A percentile compares a stretch with the other conserved stretches of the same genome.
phyloP scores from a whole-genome alignment of 1,140 invertebrate genomes.

The Macrosteles quadrilineatus region DNA sequence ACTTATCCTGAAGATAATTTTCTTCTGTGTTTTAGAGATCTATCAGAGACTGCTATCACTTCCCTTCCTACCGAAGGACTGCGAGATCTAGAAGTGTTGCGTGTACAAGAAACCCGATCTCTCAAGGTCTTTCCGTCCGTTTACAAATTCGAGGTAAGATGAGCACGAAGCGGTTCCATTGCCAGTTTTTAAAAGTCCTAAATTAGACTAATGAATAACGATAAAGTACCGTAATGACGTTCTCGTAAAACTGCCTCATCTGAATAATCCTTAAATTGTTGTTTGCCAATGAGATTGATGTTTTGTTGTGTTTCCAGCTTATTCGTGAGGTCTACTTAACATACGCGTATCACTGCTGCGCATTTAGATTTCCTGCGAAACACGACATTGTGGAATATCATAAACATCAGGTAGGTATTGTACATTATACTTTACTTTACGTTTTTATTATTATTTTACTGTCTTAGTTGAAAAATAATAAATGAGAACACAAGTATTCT shows the following conservation, averaged over 20 bases:
- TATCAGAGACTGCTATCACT: constrained; percentile 72
- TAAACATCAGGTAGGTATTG: constrained; percentile 57
- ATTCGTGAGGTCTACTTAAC: constrained; percentile 65
- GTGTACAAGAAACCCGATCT: constrained; percentile 67
- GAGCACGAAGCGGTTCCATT: constrained; percentile 27
- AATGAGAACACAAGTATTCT: too few relatives aligned
- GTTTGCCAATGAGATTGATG: too few relatives aligned
- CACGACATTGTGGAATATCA: constrained; percentile 70
- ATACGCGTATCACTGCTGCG: constrained; percentile 88
- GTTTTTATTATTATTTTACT: too few relatives aligned
- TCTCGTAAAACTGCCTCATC: too few relatives aligned
- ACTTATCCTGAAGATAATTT: too few relatives aligned
- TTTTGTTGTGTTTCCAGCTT: constrained; percentile 51
- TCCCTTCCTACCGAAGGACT: constrained; percentile 71
- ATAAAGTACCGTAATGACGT: too few relatives aligned
- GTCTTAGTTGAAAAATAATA: too few relatives aligned
- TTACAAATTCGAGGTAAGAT: constrained; percentile 68
- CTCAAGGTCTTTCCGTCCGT: constrained; percentile 81
- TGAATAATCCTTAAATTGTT: too few relatives aligned
- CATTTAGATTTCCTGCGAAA: constrained; percentile 77
- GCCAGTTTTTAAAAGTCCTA: too few relatives aligned
- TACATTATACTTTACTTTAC: too few relatives aligned
- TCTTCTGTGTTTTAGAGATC: too few relatives aligned
- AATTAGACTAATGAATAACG: too few relatives aligned
- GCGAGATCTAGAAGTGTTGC: constrained; percentile 66